Percentiles rank a stretch among this genome's conserved stretches.
phyloP scores from a whole-genome alignment of 2,888 invertebrate species.

The Erynnis tages region DNA sequence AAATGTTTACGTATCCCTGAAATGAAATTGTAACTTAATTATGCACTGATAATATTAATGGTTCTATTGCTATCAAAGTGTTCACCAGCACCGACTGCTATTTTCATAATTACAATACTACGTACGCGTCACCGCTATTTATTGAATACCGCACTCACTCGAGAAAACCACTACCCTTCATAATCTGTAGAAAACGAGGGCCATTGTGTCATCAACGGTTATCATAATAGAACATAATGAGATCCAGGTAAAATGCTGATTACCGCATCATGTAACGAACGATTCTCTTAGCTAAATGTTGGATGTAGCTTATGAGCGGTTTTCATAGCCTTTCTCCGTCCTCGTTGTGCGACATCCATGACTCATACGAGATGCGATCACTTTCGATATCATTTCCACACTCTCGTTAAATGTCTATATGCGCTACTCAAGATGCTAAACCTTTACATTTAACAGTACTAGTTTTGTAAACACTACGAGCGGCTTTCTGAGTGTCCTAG shows the following conservation, averaged over 20 bases:
- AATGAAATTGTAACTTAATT: too few species aligned
- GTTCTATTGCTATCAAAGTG: conserved; percentile 29
- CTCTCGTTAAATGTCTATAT: background rate
- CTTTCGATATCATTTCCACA: conserved; percentile 21
- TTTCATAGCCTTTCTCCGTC: conserved; percentile 38
- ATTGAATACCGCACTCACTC: conserved; percentile 6
- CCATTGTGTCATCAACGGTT: conserved; percentile 7
- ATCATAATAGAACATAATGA: conserved; percentile 9
- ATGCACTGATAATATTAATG: too few species aligned
- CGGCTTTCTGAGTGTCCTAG: conserved; percentile 46
- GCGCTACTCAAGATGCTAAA: background rate
- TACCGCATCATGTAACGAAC: conserved; percentile 41
- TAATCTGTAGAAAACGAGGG: background rate
- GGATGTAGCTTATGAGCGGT: conserved; percentile 49
- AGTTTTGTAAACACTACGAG: conserved; percentile 30
- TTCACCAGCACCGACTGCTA: conserved; percentile 43
- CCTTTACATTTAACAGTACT: background rate
- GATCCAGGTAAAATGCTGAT: conserved; percentile 30
- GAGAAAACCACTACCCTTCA: background rate
- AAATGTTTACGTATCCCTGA: background rate
- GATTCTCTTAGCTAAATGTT: conserved; percentile 44
- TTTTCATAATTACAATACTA: conserved; percentile 1
- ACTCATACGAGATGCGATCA: conserved; percentile 31
- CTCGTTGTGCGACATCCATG: conserved; percentile 32
- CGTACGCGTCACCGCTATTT: conserved; percentile 1